Percentiles rank a stretch among this genome's conserved stretches.
These are phyloP conservation scores for Uropetala carovei DNA, from an alignment of 2,888 invertebrate genomes.

Conservation along the genomic window DNA sequence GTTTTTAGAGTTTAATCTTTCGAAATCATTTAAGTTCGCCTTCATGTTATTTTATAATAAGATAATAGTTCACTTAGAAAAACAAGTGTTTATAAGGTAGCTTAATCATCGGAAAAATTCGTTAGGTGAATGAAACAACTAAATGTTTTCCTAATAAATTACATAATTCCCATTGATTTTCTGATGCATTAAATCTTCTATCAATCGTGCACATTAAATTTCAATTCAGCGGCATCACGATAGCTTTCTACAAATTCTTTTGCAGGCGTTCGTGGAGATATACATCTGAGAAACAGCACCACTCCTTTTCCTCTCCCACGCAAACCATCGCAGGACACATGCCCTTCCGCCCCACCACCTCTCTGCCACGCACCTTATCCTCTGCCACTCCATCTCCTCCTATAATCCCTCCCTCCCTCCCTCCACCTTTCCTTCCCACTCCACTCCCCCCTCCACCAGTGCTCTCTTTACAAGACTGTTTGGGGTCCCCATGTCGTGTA, in stretches of 20 bases:
- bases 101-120: no score
- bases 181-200: neutral
- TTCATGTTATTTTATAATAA: no score
- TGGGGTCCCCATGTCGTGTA: conserved; percentile 36
- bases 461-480: conserved; percentile 46
- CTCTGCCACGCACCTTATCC: no score
- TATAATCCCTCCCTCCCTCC: neutral
- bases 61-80: no score
- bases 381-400: neutral
- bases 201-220: neutral
- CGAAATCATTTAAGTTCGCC: no score
- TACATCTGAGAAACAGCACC: neutral
- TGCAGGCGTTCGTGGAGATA: neutral
- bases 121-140: no score
- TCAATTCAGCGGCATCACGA: neutral
- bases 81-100: no score
- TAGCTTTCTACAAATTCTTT: neutral
- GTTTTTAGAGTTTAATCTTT: no score
- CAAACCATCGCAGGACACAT: conserved; percentile 22
- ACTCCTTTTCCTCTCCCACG: neutral
- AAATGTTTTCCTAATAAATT: no score
- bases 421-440: neutral
- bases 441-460: neutral
- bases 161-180: no score
- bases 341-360: neutral